A percentile compares a stretch with the other conserved stretches of the same genome.
These are phyloP conservation scores for Clarias platycephalus DNA, from an alignment of 2,797 vertebrate species.

Conservation along the genomic window DNA sequence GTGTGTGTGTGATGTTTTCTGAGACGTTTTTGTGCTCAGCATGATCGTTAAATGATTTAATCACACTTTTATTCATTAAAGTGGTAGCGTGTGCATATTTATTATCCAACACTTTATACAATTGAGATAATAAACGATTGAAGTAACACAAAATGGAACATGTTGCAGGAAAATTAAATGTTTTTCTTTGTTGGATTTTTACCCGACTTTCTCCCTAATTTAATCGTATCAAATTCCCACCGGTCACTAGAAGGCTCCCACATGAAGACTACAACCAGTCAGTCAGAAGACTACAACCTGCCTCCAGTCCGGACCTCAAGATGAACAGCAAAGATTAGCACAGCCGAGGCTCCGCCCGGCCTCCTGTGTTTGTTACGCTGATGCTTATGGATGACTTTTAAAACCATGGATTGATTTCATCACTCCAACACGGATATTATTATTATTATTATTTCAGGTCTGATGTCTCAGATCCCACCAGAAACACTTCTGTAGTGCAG, in stretches of 20 bases:
- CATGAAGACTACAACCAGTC: too few species aligned
- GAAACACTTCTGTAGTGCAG: conserved; percentile 30
- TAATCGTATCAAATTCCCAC: too few species aligned
- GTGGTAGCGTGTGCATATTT: not conserved
- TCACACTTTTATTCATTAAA: not conserved
- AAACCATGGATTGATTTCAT: not conserved
- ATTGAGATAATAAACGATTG: not conserved
- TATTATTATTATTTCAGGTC: not conserved
- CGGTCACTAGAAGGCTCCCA: too few species aligned
- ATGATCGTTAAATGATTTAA: not conserved
- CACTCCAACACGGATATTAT: not conserved
- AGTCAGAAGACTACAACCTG: not conserved
- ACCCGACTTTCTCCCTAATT: too few species aligned
- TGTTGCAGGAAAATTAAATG: too few species aligned
- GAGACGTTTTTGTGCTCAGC: not conserved
- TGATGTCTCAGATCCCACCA: not conserved
- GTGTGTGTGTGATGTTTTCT: not conserved
- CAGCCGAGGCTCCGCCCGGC: not conserved
- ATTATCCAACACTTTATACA: not conserved
- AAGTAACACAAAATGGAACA: too few species aligned
- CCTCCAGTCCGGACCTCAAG: not conserved
- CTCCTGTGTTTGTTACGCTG: not conserved
- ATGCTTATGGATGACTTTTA: not conserved
- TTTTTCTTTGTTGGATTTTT: too few species aligned
- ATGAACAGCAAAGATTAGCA: not conserved